Evolutionary conservation across 2,888 invertebrate species (phyloP).

Genomic region (Drosophila aldrichi): DNA sequence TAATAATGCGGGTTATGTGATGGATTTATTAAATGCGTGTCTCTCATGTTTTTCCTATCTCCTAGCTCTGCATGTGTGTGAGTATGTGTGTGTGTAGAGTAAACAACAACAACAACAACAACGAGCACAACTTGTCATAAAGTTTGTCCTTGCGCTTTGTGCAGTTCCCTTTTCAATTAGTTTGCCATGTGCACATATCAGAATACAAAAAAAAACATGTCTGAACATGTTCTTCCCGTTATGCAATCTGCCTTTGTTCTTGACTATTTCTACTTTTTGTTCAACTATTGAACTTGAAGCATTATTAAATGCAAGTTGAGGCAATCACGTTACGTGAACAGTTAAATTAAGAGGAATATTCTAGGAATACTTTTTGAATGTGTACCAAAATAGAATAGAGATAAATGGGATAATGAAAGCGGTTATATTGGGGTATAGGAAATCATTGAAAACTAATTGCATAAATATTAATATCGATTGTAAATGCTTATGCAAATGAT

Average conservation of each 20-base stretch:
- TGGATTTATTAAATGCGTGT: slow-evolving; percentile 79
- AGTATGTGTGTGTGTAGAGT: slow-evolving; percentile 12
- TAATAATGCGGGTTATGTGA: slow-evolving; percentile 81
- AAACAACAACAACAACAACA: slow-evolving; percentile 31
- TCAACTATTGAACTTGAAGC: slow-evolving; percentile 37
- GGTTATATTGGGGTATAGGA: too few species aligned
- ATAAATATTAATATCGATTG: too few species aligned
- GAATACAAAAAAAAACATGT: slow-evolving; percentile 6
- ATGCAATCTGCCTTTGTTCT: slow-evolving; percentile 43
- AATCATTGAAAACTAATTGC: too few species aligned
- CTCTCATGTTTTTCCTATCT: slow-evolving; percentile 24
- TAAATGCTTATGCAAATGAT: too few species aligned
- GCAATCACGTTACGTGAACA: background rate
- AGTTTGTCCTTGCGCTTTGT: slow-evolving; percentile 65
- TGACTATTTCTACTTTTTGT: background rate
- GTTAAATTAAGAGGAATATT: background rate
- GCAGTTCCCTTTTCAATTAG: slow-evolving; percentile 73
- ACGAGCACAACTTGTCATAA: slow-evolving; percentile 60
- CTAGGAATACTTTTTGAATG: background rate
- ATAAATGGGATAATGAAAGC: too few species aligned
- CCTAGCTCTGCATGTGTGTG: slow-evolving; percentile 9
- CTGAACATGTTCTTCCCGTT: slow-evolving; percentile 45
- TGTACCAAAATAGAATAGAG: too few species aligned
- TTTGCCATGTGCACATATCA: slow-evolving; percentile 53
- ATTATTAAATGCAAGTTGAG: slow-evolving; percentile 8